Percentiles rank a stretch among this genome's conserved stretches.
phyloP scores from a whole-genome alignment of 2,113 vertebrate genomes.

The Strix aluco region DNA sequence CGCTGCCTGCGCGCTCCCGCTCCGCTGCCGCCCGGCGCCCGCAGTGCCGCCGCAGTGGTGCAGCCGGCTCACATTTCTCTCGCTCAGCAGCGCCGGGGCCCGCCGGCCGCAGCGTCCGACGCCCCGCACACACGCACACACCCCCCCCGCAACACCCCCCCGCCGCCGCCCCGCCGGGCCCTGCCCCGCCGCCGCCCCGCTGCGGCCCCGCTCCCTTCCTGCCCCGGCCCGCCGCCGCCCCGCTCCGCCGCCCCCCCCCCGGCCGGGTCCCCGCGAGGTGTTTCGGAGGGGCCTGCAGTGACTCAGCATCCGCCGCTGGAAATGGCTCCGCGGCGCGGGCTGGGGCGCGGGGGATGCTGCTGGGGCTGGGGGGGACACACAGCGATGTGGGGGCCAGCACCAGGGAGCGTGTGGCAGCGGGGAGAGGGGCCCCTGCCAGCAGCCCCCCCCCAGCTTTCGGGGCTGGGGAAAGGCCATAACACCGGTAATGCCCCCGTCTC shows the following conservation, averaged over 20 bases:
- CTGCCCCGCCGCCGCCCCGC: not conserved
- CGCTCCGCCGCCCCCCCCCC: not conserved
- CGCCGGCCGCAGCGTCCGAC: not conserved
- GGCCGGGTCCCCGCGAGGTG: not conserved
- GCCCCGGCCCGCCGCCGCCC: not conserved
- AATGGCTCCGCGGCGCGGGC: not conserved
- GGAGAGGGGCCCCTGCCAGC: not conserved
- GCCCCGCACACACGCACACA: not conserved
- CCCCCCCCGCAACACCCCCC: not conserved
- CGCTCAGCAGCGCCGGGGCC: constrained; percentile 21
- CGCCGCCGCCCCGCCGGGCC: not conserved
- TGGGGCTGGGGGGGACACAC: too few species aligned
- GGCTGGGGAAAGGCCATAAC: too few species aligned
- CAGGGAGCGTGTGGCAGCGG: not conserved
- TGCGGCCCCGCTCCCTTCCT: too few species aligned
- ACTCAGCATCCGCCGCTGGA: constrained; percentile 27
- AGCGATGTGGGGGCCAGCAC: not conserved
- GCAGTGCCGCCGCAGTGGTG: constrained; percentile 60
- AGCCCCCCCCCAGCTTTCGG: not conserved
- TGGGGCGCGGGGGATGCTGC: not conserved
- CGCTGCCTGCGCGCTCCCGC: not conserved
- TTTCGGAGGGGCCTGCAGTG: not conserved
- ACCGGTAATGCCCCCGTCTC: not conserved
- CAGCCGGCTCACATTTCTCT: constrained; percentile 39
- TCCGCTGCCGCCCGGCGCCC: not conserved